Conservation (phyloP, 37 sponge, comb jelly and placozoan genomes). For the Bolinopsis microptera region DNA sequence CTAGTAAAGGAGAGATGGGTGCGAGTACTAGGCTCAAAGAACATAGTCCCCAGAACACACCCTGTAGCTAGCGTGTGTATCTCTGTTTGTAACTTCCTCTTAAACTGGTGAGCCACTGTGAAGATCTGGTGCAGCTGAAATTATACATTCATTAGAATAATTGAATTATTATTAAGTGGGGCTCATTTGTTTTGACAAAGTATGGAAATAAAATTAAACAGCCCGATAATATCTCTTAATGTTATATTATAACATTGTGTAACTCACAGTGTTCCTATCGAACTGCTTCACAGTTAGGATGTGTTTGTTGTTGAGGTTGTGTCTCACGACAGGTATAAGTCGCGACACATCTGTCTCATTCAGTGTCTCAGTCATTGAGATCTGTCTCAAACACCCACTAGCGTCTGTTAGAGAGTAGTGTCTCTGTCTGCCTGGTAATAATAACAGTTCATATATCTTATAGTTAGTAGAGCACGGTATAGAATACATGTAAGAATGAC, state of each 20-base stretch:
- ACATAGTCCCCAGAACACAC: slow-evolving; percentile 86
- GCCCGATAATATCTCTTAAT: too few species aligned
- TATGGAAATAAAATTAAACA: too few species aligned
- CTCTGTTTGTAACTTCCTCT: slow-evolving; percentile 74
- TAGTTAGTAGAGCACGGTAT: too few species aligned
- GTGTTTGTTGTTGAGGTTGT: slow-evolving; percentile 68
- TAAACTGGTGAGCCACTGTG: slow-evolving; percentile 87
- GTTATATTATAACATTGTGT: too few species aligned
- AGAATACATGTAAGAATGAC: too few species aligned
- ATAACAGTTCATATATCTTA: too few species aligned
- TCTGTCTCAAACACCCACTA: background rate
- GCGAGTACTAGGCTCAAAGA: slow-evolving; percentile 96
- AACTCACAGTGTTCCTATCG: slow-evolving; percentile 77
- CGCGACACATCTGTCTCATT: background rate
- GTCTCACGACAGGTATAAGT: background rate
- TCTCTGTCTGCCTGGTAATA: background rate
- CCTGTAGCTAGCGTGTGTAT: slow-evolving; percentile 73
- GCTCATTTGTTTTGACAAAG: too few species aligned
- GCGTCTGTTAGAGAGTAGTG: background rate
- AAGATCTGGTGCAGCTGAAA: slow-evolving; percentile 73
- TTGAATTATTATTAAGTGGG: too few species aligned
- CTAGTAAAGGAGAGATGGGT: slow-evolving; percentile 88
- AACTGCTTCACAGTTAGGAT: slow-evolving; percentile 83
- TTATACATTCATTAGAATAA: background rate
- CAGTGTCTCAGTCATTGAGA: background rate